phyloP scores from a whole-genome alignment of 2,113 vertebrate genomes.

The Esox niger region DNA sequence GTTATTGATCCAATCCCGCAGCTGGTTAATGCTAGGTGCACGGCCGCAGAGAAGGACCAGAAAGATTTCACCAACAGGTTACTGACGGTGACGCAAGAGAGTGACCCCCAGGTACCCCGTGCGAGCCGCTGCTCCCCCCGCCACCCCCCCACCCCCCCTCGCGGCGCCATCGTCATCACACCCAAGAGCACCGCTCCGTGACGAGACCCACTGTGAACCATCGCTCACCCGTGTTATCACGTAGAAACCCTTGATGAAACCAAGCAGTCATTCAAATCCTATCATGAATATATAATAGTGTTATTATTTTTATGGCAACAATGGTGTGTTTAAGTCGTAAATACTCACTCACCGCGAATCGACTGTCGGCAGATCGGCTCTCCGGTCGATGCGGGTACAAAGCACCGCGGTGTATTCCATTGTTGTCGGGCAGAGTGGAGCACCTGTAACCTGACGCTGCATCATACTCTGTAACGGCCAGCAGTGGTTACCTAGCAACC shows the following conservation, averaged over 20 bases:
- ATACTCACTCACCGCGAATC: not conserved
- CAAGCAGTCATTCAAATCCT: too few relatives aligned
- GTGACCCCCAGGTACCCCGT: conserved; percentile 94
- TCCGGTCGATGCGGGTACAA: conserved; percentile 30
- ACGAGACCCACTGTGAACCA: conserved; percentile 57
- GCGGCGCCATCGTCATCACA: conserved; percentile 49
- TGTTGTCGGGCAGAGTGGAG: conserved; percentile 19
- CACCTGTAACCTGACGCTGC: conserved; percentile 30
- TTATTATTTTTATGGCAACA: too few relatives aligned
- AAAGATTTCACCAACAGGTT: conserved; percentile 99
- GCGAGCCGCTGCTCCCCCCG: conserved; percentile 15
- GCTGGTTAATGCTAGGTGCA: conserved; percentile 97
- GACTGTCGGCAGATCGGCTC: conserved; percentile 17
- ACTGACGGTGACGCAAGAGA: conserved; percentile 99
- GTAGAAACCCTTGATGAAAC: not conserved
- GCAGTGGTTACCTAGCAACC: conserved; percentile 10
- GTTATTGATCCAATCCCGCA: conserved; percentile 79
- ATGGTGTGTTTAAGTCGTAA: not conserved
- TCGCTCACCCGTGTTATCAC: not conserved
- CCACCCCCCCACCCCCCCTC: conserved; percentile 34
- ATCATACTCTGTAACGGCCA: not conserved
- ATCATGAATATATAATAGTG: too few relatives aligned
- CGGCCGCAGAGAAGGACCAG: conserved; percentile 96
- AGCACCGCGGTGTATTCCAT: too few relatives aligned
- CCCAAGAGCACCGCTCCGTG: conserved; percentile 74